Conservation (phyloP, 2,888 invertebrate species). For the Chaitophorus viminalis region DNA sequence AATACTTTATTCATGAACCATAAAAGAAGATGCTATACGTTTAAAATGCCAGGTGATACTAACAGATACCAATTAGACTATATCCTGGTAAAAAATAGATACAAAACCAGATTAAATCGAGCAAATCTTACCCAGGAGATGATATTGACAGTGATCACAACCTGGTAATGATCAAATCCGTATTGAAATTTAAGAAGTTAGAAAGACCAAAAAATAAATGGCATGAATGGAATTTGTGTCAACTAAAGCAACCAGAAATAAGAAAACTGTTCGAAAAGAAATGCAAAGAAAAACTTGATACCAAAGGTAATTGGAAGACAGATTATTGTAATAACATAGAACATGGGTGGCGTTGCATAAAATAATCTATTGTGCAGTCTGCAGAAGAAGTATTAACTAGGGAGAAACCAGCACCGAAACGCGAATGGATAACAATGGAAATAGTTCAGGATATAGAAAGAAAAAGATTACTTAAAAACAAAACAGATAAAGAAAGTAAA, state of each 20-base stretch:
- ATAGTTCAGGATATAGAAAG: slow-evolving; percentile 45
- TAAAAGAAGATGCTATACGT: slow-evolving; percentile 32
- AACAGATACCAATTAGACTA: slow-evolving; percentile 55
- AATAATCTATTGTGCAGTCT: slow-evolving; percentile 34
- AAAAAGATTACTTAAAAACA: slow-evolving; percentile 48
- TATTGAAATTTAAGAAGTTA: slow-evolving; percentile 34
- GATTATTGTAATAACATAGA: slow-evolving; percentile 43
- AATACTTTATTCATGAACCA: slow-evolving; percentile 17
- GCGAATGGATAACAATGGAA: slow-evolving; percentile 47
- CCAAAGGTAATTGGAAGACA: slow-evolving; percentile 28
- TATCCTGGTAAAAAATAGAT: slow-evolving; percentile 50
- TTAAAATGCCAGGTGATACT: slow-evolving; percentile 37
- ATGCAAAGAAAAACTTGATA: slow-evolving; percentile 27
- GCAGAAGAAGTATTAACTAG: slow-evolving; percentile 38
- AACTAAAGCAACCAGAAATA: slow-evolving; percentile 39
- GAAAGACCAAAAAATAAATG: slow-evolving; percentile 24
- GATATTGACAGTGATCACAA: slow-evolving; percentile 52
- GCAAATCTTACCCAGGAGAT: slow-evolving; percentile 43
- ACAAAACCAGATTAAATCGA: slow-evolving; percentile 26
- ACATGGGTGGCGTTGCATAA: slow-evolving; percentile 27
- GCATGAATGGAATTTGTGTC: slow-evolving; percentile 35
- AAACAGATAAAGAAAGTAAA: slow-evolving; percentile 30
- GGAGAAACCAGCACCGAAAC: slow-evolving; percentile 30
- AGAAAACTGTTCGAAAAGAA: slow-evolving; percentile 32
- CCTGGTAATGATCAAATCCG: slow-evolving; percentile 39